Percentiles rank a stretch among this genome's conserved stretches.
Evolutionary conservation across 2,797 vertebrate genomes (phyloP).

Genomic region (Onychomys leucogaster): DNA sequence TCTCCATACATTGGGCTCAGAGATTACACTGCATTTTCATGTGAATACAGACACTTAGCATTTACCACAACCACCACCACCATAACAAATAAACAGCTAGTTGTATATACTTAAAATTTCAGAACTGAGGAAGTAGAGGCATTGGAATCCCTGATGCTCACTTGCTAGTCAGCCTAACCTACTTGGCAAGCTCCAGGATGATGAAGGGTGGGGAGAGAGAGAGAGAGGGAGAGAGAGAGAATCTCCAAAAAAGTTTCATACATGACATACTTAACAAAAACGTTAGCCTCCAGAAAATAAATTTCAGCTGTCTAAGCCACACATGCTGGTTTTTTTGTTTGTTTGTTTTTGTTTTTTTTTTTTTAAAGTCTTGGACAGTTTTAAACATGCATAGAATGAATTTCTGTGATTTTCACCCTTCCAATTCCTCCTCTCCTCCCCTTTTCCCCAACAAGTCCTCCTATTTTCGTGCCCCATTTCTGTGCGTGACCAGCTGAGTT

Average conservation of each 20-base stretch:
- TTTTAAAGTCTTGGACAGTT: not conserved
- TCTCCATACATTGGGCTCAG: not conserved
- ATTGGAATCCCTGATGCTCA: not conserved
- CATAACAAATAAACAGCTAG: not conserved
- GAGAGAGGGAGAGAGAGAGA: not conserved
- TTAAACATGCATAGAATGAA: not conserved
- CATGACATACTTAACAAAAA: not conserved
- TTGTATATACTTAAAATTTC: not conserved
- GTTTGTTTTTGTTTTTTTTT: too few species aligned
- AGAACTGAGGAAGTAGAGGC: not conserved
- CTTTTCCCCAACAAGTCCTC: not conserved
- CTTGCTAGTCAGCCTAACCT: not conserved
- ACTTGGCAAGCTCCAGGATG: not conserved
- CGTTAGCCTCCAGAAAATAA: not conserved
- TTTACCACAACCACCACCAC: not conserved
- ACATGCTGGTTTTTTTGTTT: not conserved
- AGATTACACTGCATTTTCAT: not conserved
- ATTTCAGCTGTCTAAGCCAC: not conserved
- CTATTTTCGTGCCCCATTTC: not conserved
- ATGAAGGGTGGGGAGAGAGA: not conserved
- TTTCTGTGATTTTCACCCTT: not conserved
- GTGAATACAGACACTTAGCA: not conserved
- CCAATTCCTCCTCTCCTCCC: too few species aligned
- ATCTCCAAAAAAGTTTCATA: not conserved
- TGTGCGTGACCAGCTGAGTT: not conserved